Conservation (phyloP, 2,888 invertebrate species). For the Myopa testacea region DNA sequence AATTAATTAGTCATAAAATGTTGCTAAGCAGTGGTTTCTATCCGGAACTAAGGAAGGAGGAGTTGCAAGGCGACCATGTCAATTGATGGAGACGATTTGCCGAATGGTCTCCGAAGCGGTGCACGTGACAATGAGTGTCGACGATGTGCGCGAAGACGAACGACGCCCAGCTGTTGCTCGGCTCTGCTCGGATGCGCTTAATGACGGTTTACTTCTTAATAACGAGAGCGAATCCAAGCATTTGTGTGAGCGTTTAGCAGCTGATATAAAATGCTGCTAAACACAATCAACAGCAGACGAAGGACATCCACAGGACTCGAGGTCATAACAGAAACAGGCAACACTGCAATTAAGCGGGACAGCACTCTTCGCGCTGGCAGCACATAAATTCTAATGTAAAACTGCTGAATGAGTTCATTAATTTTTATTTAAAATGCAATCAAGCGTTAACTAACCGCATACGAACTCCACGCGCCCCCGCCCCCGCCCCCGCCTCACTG, state of each 20-base stretch:
- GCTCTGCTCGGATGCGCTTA: neutral
- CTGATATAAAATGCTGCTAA: no score
- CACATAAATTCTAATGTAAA: slow-evolving; percentile 17
- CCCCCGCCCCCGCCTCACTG: neutral
- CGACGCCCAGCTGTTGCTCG: neutral
- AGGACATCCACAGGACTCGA: no score
- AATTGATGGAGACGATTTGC: no score
- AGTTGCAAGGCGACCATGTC: no score
- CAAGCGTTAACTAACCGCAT: slow-evolving; percentile 27
- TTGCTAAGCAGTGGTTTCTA: no score
- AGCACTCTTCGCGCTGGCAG: neutral
- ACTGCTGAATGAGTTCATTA: slow-evolving; percentile 35
- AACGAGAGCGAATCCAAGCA: no score
- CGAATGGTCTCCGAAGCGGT: no score
- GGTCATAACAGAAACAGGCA: neutral
- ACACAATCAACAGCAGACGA: no score
- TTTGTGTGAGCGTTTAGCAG: no score
- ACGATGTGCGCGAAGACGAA: neutral
- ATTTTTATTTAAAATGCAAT: slow-evolving; percentile 39
- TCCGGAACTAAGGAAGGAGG: no score
- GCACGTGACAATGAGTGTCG: slow-evolving; percentile 17
- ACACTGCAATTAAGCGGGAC: slow-evolving; percentile 14
- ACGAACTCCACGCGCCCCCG: neutral
- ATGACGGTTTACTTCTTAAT: neutral
- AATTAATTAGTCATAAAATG: no score